Percentiles rank a stretch among this genome's conserved stretches.
Conservation (phyloP, 2,113 vertebrate species). For the Lophura nycthemera region DNA sequence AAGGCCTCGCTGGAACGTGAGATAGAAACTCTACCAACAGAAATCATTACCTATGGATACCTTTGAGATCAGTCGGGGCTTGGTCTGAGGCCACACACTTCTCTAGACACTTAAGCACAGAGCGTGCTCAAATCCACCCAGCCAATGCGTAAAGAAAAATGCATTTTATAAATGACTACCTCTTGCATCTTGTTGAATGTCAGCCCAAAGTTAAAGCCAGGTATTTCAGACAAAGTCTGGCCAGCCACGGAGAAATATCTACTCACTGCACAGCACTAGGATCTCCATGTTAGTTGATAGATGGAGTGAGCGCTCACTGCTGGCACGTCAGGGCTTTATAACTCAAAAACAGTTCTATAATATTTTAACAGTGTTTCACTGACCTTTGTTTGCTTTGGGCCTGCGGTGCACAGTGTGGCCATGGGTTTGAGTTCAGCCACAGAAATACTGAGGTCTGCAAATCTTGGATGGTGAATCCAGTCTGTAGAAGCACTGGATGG, state of each 20-base stretch:
- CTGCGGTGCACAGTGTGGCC: background rate
- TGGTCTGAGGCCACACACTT: background rate
- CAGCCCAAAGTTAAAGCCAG: background rate
- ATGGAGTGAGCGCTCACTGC: background rate
- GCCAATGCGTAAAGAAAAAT: background rate
- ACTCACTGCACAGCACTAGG: too few relatives aligned
- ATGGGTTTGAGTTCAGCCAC: background rate
- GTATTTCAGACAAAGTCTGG: background rate
- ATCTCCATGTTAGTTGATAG: background rate
- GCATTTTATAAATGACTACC: background rate
- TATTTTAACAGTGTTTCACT: background rate
- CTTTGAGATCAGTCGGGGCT: background rate
- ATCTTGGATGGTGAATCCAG: background rate
- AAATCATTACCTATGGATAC: background rate
- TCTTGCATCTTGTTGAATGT: background rate
- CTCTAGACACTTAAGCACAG: too few relatives aligned
- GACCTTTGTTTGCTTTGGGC: background rate
- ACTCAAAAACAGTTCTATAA: background rate
- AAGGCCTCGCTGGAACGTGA: background rate
- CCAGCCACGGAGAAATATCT: background rate
- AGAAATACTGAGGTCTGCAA: background rate
- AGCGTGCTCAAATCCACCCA: background rate
- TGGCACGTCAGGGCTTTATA: background rate
- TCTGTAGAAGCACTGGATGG: background rate
- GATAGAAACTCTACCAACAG: background rate